These are phyloP conservation scores for Corythornis madagascariensis DNA, from an alignment of 2,113 vertebrate species.

Conservation along the genomic window DNA sequence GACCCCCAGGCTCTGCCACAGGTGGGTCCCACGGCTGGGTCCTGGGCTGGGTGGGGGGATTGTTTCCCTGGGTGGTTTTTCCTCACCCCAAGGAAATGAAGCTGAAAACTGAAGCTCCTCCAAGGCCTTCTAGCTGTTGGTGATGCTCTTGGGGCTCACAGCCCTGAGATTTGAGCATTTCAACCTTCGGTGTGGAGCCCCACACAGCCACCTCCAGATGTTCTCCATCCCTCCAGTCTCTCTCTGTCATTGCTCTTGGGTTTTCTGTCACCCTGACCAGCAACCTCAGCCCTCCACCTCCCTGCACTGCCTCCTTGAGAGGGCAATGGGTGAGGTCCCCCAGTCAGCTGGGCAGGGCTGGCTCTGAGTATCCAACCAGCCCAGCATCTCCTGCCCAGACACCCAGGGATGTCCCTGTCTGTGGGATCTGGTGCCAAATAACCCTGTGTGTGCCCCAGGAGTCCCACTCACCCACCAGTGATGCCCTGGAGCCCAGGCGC, in stretches of 20 bases:
- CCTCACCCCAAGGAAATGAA: rapidly evolving
- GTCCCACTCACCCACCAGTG: conserved; percentile 74
- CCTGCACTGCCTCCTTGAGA: rapidly evolving
- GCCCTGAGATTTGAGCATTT: background rate
- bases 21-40: conserved; percentile 7
- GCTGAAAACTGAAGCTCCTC: background rate
- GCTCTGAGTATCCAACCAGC: rapidly evolving
- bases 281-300: background rate
- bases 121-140: rapidly evolving
- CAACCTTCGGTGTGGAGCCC: rapidly evolving
- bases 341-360: background rate
- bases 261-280: background rate
- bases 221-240: background rate
- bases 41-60: rapidly evolving
- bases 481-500: conserved; percentile 70
- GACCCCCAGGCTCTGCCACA: conserved; percentile 57
- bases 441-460: conserved; percentile 38
- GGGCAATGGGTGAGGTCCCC: rapidly evolving
- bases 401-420: rapidly evolving
- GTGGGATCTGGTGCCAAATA: rapidly evolving
- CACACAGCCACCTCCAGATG: rapidly evolving
- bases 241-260: background rate
- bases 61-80: background rate
- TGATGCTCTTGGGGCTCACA: background rate
- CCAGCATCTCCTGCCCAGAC: background rate